phyloP scores from a whole-genome alignment of 2,113 vertebrate genomes.

The Athene noctua region DNA sequence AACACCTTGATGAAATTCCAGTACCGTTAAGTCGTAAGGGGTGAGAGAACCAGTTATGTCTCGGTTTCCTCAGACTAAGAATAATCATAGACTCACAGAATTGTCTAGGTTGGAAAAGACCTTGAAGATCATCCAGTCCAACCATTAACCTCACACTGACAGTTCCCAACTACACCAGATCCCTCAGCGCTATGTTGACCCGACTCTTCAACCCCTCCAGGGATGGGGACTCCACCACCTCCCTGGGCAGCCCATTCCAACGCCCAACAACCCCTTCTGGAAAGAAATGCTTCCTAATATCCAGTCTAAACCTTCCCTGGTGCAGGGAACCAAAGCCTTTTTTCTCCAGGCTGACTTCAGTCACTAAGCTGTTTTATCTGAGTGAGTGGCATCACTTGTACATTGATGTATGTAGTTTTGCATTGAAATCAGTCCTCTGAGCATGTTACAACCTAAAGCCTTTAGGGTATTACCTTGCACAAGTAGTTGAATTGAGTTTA shows the following conservation, averaged over 20 bases:
- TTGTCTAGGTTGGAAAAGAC: too few relatives aligned
- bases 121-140: too few relatives aligned
- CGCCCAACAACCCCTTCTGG: too few relatives aligned
- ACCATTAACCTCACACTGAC: too few relatives aligned
- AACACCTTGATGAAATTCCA: not conserved
- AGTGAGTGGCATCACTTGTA: not conserved
- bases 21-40: not conserved
- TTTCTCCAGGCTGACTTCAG: not conserved
- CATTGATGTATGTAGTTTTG: not conserved
- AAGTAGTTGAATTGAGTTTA: not conserved
- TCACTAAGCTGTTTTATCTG: not conserved
- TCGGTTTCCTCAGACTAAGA: not conserved
- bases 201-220: too few relatives aligned
- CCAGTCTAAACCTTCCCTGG: too few relatives aligned
- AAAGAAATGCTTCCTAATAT: too few relatives aligned
- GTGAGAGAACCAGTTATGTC: not conserved
- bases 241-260: too few relatives aligned
- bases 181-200: too few relatives aligned
- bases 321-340: not conserved
- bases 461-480: not conserved
- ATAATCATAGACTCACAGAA: not conserved
- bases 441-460: not conserved
- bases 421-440: not conserved
- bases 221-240: too few relatives aligned
- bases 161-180: too few relatives aligned